phyloP scores from a whole-genome alignment of 2,113 vertebrate species.

The Empidonax traillii region DNA sequence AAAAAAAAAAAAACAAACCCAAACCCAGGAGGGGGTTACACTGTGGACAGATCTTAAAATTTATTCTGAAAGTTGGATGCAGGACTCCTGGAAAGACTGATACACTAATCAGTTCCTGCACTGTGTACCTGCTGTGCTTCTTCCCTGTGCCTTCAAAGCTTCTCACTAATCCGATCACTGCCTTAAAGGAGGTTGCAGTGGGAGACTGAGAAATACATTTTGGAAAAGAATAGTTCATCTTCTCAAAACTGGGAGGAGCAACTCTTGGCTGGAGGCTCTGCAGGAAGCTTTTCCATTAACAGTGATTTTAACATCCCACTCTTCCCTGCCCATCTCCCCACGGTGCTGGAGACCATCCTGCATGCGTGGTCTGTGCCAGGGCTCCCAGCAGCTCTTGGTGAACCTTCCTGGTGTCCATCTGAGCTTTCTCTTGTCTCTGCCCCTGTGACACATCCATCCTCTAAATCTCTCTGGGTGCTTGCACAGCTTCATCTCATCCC shows the following conservation, averaged over 20 bases:
- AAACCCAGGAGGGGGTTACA: not conserved
- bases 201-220: not conserved
- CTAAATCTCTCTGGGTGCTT: not conserved
- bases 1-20: not conserved
- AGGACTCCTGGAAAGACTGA: not conserved
- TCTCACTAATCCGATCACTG: rapidly evolving
- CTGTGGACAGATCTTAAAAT: not conserved
- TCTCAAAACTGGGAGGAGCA: not conserved
- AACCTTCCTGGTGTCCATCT: not conserved
- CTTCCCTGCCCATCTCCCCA: not conserved
- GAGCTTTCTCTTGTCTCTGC: not conserved
- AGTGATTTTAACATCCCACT: not conserved
- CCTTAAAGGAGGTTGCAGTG: not conserved
- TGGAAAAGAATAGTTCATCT: not conserved
- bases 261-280: not conserved
- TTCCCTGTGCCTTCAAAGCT: not conserved
- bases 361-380: not conserved
- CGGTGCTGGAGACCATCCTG: not conserved
- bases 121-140: not conserved
- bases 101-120: rapidly evolving
- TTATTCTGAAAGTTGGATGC: not conserved
- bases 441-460: not conserved
- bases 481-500: not conserved
- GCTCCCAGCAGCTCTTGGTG: not conserved
- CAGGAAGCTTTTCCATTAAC: not conserved